Evolutionary conservation across 2,797 vertebrate genomes (phyloP).

Genomic region (Bufotes viridis): DNA sequence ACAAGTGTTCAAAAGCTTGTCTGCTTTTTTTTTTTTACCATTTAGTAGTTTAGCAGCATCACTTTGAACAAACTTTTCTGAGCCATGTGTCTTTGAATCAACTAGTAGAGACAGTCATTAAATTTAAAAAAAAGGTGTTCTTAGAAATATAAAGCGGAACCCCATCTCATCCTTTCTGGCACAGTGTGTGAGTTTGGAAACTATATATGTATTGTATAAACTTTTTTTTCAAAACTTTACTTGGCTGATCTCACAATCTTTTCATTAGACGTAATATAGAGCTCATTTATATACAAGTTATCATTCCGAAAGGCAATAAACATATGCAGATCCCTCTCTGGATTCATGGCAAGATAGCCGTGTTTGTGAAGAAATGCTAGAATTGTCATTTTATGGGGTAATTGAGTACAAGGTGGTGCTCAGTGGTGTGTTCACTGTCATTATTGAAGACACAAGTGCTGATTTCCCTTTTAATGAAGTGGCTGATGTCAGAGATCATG

Average conservation of each 20-base stretch:
- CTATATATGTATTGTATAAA: background rate
- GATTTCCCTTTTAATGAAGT: background rate
- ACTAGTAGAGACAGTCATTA: no score
- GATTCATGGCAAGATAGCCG: background rate
- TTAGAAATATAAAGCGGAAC: no score
- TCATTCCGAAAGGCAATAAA: background rate
- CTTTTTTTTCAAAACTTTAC: background rate
- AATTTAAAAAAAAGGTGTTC: no score
- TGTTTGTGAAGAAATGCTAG: background rate
- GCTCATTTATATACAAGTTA: background rate
- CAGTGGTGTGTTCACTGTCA: background rate
- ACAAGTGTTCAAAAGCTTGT: no score
- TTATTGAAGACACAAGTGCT: background rate
- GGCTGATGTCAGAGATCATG: background rate
- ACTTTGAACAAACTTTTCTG: no score
- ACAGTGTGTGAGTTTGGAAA: background rate
- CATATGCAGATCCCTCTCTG: background rate
- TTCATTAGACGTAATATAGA: background rate
- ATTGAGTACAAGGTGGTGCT: slow-evolving; percentile 15
- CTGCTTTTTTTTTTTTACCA: no score
- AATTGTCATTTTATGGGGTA: slow-evolving; percentile 5
- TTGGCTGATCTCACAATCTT: background rate
- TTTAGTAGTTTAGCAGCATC: no score
- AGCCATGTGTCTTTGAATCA: no score
- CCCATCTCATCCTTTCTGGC: background rate